phyloP scores from a whole-genome alignment of 2,113 vertebrate species.

The Cynopterus brachyotis region DNA sequence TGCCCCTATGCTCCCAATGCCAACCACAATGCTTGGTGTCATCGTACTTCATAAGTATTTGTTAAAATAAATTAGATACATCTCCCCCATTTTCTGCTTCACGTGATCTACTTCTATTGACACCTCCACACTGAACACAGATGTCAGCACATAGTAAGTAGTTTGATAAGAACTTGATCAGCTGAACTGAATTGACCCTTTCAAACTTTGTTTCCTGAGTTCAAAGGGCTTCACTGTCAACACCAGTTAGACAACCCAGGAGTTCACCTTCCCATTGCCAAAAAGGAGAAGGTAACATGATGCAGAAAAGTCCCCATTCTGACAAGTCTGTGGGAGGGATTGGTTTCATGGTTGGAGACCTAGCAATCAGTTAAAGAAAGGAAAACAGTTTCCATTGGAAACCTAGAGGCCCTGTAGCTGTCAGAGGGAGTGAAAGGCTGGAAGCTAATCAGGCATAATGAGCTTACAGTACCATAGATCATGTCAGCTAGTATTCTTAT shows the following conservation, averaged over 20 bases:
- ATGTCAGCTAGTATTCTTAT: slow-evolving; percentile 70
- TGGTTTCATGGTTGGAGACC: slow-evolving; percentile 50
- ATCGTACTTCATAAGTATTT: neutral
- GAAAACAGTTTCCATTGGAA: slow-evolving; percentile 63
- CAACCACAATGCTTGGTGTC: neutral
- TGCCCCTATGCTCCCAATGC: neutral
- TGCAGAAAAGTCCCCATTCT: slow-evolving; percentile 13
- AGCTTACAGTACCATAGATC: slow-evolving; percentile 73
- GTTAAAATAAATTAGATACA: neutral
- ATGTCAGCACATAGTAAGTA: slow-evolving; percentile 5
- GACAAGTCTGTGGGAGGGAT: slow-evolving; percentile 33
- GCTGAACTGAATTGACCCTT: slow-evolving; percentile 25
- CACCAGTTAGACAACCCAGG: slow-evolving; percentile 22
- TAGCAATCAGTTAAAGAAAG: slow-evolving; percentile 60
- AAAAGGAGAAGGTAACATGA: slow-evolving; percentile 47
- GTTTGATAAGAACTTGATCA: slow-evolving; percentile 50
- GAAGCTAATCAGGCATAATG: slow-evolving; percentile 74
- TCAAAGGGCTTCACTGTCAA: slow-evolving; percentile 73
- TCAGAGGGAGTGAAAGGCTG: slow-evolving; percentile 69
- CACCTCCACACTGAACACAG: neutral
- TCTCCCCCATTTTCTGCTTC: neutral
- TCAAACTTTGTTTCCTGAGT: slow-evolving; percentile 62
- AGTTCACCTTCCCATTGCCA: slow-evolving; percentile 39
- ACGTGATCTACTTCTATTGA: neutral
- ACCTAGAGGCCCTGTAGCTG: slow-evolving; percentile 60